Evolutionary conservation across 1,140 invertebrate species (phyloP).

Genomic region (Pristionchus pacificus): DNA sequence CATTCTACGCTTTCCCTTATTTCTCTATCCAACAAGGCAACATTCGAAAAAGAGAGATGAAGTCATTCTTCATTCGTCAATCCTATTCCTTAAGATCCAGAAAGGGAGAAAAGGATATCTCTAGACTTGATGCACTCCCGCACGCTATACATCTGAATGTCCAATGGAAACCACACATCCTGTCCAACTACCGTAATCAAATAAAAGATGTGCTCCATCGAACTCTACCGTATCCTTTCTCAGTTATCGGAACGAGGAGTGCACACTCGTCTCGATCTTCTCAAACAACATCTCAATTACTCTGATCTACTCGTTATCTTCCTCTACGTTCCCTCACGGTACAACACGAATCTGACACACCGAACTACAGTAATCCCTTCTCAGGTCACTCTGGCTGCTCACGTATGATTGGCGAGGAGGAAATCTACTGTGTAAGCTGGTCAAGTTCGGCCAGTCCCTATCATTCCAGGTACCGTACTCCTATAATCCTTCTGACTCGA

Average conservation of each 20-base stretch:
- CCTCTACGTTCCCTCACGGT: constrained; percentile 52
- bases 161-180: too few species aligned
- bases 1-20: too few species aligned
- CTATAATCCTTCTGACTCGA: neutral
- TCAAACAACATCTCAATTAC: constrained; percentile 54
- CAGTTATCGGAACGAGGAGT: constrained; percentile 49
- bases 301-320: constrained; percentile 53
- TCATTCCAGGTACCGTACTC: constrained; percentile 54
- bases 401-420: constrained; percentile 53
- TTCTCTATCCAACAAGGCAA: too few species aligned
- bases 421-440: constrained; percentile 49
- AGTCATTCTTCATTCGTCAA: too few species aligned
- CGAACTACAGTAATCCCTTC: neutral
- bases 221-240: too few species aligned
- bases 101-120: too few species aligned
- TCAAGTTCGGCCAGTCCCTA: constrained; percentile 54
- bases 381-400: constrained; percentile 15
- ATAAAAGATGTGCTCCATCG: too few species aligned
- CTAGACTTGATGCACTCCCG: too few species aligned
- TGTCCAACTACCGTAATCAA: too few species aligned
- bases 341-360: constrained; percentile 33
- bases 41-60: too few species aligned
- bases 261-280: constrained; percentile 49
- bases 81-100: too few species aligned
- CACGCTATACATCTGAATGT: too few species aligned